Conservation (phyloP, 2,888 invertebrate species). For the Chirona hameri region DNA sequence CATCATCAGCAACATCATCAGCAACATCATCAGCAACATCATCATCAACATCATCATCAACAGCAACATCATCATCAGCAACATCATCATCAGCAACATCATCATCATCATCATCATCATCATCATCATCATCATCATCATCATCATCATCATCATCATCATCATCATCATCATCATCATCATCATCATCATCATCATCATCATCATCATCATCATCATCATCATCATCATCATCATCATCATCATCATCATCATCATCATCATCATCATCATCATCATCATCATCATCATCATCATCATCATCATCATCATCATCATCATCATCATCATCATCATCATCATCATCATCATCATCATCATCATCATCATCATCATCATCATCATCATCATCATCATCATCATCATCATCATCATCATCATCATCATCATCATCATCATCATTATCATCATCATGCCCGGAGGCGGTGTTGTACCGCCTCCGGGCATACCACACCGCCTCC, state of each 20-base stretch:
- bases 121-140: slow-evolving; percentile 22
- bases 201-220: slow-evolving; percentile 22
- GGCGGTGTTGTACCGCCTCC: no score
- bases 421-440: no score
- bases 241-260: slow-evolving; percentile 22
- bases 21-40: no score
- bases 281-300: slow-evolving; percentile 22
- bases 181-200: slow-evolving; percentile 22
- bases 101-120: slow-evolving; percentile 22
- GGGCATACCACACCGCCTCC: no score
- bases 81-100: no score
- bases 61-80: no score
- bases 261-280: slow-evolving; percentile 10
- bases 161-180: slow-evolving; percentile 22
- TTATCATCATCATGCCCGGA: no score
- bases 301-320: slow-evolving; percentile 22
- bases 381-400: slow-evolving; percentile 22
- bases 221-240: slow-evolving; percentile 9
- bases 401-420: slow-evolving; percentile 22
- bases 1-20: no score
- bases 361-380: slow-evolving; percentile 9
- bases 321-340: slow-evolving; percentile 22
- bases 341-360: slow-evolving; percentile 22
- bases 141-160: slow-evolving; percentile 8
- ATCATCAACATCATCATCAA: no score